Base-by-base conservation (phyloP, 2,888 invertebrate species). In the Hirtodrosophila histrioides region DNA sequence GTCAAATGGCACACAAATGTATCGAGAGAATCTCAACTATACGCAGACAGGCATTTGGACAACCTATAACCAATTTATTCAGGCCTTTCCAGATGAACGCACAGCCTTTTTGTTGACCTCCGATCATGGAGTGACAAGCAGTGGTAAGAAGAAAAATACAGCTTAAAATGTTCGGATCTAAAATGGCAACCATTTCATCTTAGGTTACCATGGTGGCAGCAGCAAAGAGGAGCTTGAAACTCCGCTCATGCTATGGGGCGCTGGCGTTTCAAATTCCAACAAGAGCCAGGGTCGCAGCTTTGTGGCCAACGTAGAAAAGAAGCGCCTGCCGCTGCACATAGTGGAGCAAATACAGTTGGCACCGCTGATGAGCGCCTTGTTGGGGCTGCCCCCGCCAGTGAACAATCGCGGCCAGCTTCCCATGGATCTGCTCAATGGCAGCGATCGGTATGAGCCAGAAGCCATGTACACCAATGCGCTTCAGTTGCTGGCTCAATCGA, bases 111-210 rank as follows among this genome's bases (percentile, higher is more conserved):
- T 99, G 43, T 95, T 99, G 90, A 97, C 98, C 9, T 94, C 99
- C 5, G 98, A 99, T 92, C 98, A 99, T 93, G 99, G 98, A 60
- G 99, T 99, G 98, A 98, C 98, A 12, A 95, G 98, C 92, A 97
- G 98, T 96, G 98, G 98, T 91, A 43, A 68, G 53, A 10, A 0
- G 8, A 5, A 0, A 23, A 0, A 4, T 33, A 31, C 31, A 31
- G 31, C 27, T 27, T 27, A 0, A 27, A 27, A 1, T 27, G 5
- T 27, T 3, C 6, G 3, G 6, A 27, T 27, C 5, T 27, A 27
- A 27, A 27, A 27, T 2, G 1, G 27, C 5, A 5, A 27, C 0
- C 4, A 27, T 5, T 27, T 7, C 7, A 31, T 5, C 11, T 27
- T 3, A 70, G 74, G 36, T 10, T 4, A 7, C 9, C 5, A 7